Evolutionary conservation across 1,140 invertebrate genomes (phyloP), one percentile per base, ranked within the genome.

Genomic region (Zaprionus ornatus): DNA sequence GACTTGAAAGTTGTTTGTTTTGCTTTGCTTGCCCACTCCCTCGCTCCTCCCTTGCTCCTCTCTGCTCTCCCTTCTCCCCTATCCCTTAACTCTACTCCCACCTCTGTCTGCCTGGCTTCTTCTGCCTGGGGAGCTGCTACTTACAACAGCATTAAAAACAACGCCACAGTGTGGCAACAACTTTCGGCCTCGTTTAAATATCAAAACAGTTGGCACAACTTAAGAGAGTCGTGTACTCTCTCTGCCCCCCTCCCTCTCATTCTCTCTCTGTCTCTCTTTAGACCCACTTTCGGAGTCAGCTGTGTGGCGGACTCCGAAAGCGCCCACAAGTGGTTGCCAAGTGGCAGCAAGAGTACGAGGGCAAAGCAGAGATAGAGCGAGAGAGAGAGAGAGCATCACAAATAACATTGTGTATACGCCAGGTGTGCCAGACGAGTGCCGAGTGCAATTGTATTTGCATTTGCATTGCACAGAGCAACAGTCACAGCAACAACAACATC

Each of bases 281-380:
- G 0, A 37, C 12, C 4, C 35, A 37, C 21, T 59, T 75, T 75
- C 67, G 73, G 73, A 71, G 42, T 75, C 65, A 68, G 65, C 65
- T 68, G 65, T 59, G 73, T 59, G 73, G 7, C 68, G 88, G 82
- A 82, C 27, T 87, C 84, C 84, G 84, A 87, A 88, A 59, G 40
- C 45, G 57, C 84, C 77, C 74, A 88, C 84, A 88, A 88, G 84
- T 88, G 84, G 84, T 88, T 88, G 84, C 61, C 71, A 54, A 55
- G 48, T 60, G 54, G 61, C 21, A 25, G 17, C 45, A 5, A 17
- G 54, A 64, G 54, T 13, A 37, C n/a, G n/a, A 56, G n/a, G 15
- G 25, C 17, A 25, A 32, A 21, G 17, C 13, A 27, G 59, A 19
- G 27, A 21, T 9, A 6, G 35, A 9, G 17, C 35, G n/a, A n/a